phyloP scores from a whole-genome alignment of 1,140 invertebrate genomes.

The Apis dorsata region DNA sequence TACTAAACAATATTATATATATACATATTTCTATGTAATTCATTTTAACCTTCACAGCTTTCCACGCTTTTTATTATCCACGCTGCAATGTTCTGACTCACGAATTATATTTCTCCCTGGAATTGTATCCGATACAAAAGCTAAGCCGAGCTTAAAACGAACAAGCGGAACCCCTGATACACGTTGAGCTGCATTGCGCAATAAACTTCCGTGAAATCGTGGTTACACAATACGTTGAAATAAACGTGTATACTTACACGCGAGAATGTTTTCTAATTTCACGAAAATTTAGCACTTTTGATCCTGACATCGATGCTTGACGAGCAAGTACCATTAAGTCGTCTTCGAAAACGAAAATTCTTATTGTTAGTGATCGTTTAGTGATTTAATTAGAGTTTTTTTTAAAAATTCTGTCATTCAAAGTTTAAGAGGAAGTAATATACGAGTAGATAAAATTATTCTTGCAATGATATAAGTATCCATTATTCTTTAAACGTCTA shows the following conservation, averaged over 20 bases:
- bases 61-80: constrained; percentile 1
- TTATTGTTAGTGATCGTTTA: too few species aligned
- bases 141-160: constrained; percentile 29
- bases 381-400: too few species aligned
- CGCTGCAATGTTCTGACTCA: neutral
- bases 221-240: constrained; percentile 7
- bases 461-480: too few species aligned
- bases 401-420: too few species aligned
- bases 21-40: neutral
- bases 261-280: neutral
- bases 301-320: neutral
- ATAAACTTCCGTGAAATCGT: constrained; percentile 8
- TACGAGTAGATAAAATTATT: too few species aligned
- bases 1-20: too few species aligned
- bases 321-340: neutral
- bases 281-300: neutral
- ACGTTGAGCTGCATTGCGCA: constrained; percentile 4
- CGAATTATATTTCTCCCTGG: neutral
- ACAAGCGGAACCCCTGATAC: constrained; percentile 11
- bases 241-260: neutral
- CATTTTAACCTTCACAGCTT: neutral
- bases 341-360: too few species aligned
- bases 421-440: too few species aligned
- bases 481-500: too few species aligned
- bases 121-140: constrained; percentile 26